Evolutionary conservation across 2,888 invertebrate genomes (phyloP).

Genomic region (Hedya salicella): DNA sequence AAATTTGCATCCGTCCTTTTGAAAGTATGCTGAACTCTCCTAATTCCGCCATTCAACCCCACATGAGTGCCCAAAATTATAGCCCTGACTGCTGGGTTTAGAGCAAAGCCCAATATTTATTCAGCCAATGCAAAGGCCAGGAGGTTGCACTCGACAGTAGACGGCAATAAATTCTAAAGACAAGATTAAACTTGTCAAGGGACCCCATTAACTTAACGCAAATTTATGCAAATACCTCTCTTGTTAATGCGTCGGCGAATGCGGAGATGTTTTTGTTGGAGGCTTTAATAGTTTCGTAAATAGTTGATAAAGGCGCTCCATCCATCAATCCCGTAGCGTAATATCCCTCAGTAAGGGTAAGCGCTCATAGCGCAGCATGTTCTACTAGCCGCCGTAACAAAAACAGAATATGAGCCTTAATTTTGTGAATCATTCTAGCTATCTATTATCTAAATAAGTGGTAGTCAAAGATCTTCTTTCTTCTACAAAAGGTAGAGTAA

Average conservation of each 20-base stretch:
- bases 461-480: too few relatives aligned
- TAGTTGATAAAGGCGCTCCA: slow-evolving; percentile 50
- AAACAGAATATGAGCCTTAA: background rate
- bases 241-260: slow-evolving; percentile 67
- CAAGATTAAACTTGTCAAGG: slow-evolving; percentile 84
- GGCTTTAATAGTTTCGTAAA: slow-evolving; percentile 55
- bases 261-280: slow-evolving; percentile 72
- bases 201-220: slow-evolving; percentile 84
- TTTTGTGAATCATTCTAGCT: background rate
- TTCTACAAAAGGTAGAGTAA: too few relatives aligned
- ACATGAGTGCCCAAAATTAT: slow-evolving; percentile 48
- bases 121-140: slow-evolving; percentile 71
- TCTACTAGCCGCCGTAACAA: background rate
- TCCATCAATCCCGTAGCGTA: slow-evolving; percentile 48
- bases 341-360: slow-evolving; percentile 30
- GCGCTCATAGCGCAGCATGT: background rate
- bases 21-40: slow-evolving; percentile 15
- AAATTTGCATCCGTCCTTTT: slow-evolving; percentile 25
- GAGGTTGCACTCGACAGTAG: slow-evolving; percentile 68
- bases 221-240: slow-evolving; percentile 83
- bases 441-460: background rate
- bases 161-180: slow-evolving; percentile 81
- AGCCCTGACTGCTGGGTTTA: slow-evolving; percentile 53
- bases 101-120: slow-evolving; percentile 75
- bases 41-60: slow-evolving; percentile 29